Percentiles rank a stretch among this genome's conserved stretches.
Conservation (phyloP, 2,888 invertebrate genomes). For the Toxonevra muliebris region DNA sequence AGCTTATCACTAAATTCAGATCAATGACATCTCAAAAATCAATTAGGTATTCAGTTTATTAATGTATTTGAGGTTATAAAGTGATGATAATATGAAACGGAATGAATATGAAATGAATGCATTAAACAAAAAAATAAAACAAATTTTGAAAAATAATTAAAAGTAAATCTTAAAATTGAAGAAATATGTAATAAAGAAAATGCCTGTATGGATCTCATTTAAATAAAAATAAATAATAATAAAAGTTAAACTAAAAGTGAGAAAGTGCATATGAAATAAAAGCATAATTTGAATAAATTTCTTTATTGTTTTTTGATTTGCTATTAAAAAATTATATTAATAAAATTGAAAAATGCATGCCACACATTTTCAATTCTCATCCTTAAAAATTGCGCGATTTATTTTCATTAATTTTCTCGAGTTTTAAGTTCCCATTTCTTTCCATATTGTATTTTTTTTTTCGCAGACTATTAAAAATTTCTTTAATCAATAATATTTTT, state of each 20-base stretch:
- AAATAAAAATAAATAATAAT: conserved; percentile 20
- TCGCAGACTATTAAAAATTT: background rate
- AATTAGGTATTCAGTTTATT: background rate
- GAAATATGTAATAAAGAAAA: conserved; percentile 47
- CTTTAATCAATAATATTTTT: conserved; percentile 2
- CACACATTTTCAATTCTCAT: conserved; percentile 47
- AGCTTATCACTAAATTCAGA: too few relatives aligned
- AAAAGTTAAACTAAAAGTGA: background rate
- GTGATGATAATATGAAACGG: conserved; percentile 53
- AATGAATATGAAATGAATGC: conserved; percentile 42
- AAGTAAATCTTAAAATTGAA: conserved; percentile 17
- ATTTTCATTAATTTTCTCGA: background rate
- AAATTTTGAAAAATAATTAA: conserved; percentile 30
- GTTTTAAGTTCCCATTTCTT: background rate
- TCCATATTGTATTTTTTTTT: conserved; percentile 2
- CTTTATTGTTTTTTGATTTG: background rate
- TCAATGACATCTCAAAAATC: too few relatives aligned
- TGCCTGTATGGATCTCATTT: conserved; percentile 65
- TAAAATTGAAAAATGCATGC: conserved; percentile 49
- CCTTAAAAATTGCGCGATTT: background rate
- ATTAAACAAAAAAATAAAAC: conserved; percentile 25
- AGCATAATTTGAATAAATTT: conserved; percentile 20
- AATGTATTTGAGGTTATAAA: background rate
- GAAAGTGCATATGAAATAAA: background rate
- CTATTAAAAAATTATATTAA: background rate